Base-by-base conservation (phyloP, 2,888 invertebrate genomes). In the Dicycla oo region DNA sequence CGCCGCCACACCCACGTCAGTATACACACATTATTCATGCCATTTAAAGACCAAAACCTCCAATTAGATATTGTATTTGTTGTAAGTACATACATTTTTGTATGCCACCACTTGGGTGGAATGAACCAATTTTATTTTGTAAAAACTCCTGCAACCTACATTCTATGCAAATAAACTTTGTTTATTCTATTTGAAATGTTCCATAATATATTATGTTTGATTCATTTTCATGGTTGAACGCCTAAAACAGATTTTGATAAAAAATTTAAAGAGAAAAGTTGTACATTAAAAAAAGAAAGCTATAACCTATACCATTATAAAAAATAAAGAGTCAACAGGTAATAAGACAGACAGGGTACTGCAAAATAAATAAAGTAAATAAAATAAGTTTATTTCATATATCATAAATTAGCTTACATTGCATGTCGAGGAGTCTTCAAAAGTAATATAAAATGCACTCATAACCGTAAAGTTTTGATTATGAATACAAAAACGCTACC, bases 1-100 rank as follows among this genome's bases (percentile, higher is more conserved):
- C 91, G 75, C 90, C 89, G 82, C 91, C 91, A 10, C 74, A 74
- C 47, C 89, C 83, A 58, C 88, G 88, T 60, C 23, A 73, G 57
- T 66, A 66, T n/a, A 38, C 26, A 43, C 11, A 38, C 26, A 2
- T 10, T 26, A 2, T 23, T 26, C 15, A n/a, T 56, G 51, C 13
- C 20, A 5, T 51, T 51, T 26, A 13, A 34, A 61, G 20, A 51
- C 26, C 5, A 26, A 8, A 20, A 15, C n/a, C 34, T 60, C 10
- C 38, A 23, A 23, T 40, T 58, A n/a, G 40, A 23, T 23, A 23
- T 40, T 40, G 15, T 23, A 1, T 38, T 18, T n/a, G n/a, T 15
- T 38, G 18, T 1, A 8, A 5, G n/a, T 57, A n/a, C 18, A 18
- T 18, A n/a, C n/a, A 23, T 38, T 1, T 5, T 23, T 23, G 10